Conservation (phyloP, 2,797 vertebrate genomes). For the Enteromius thamalakanensis region DNA sequence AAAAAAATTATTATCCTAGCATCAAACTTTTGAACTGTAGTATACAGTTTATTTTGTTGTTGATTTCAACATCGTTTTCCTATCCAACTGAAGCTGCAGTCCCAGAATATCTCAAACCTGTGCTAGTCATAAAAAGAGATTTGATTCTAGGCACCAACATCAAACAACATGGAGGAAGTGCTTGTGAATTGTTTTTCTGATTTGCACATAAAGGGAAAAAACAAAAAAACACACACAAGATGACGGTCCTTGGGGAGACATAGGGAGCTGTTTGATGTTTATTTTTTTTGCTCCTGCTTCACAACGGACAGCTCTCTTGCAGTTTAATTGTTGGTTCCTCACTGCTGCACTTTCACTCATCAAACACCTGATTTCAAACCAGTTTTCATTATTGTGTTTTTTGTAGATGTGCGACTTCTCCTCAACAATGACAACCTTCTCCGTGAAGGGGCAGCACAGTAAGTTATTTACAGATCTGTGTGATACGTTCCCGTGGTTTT, state of each 20-base stretch:
- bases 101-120: neutral
- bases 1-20: no score
- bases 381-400: neutral
- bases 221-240: neutral
- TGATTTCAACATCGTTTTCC: neutral
- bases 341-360: neutral
- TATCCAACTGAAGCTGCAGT: neutral
- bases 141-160: neutral
- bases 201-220: neutral
- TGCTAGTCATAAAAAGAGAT: neutral
- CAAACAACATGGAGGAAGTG: neutral
- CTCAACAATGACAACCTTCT: conserved; percentile 99
- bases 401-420: conserved; percentile 95
- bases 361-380: neutral
- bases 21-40: neutral
- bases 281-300: neutral
- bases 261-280: neutral
- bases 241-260: neutral
- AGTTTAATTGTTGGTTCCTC: neutral
- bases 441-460: conserved; percentile 97
- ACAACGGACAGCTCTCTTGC: neutral
- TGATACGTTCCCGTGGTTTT: no score
- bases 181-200: neutral
- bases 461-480: conserved; percentile 67
- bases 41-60: neutral